Percentiles rank a stretch among this genome's conserved stretches.
Evolutionary conservation across 1,140 invertebrate genomes (phyloP).

Genomic region (Eulimnadia texana): DNA sequence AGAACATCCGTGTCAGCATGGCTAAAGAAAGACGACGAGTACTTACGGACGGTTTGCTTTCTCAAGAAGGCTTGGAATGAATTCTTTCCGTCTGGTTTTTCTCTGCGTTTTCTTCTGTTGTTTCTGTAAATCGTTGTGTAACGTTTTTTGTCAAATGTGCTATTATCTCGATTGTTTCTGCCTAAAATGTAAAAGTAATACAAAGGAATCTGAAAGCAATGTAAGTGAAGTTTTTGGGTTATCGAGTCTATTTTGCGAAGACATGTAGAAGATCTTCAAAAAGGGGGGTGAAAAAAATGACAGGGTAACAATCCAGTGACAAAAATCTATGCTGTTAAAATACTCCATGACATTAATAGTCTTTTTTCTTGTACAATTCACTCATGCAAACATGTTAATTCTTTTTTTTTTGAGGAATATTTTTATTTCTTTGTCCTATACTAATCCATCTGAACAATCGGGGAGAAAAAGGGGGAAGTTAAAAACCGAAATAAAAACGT

Average conservation of each 20-base stretch:
- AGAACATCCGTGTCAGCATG: slow-evolving; percentile 85
- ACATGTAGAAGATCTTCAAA: background rate
- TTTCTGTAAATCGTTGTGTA: too few relatives aligned
- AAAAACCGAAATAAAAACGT: background rate
- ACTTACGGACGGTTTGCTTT: background rate
- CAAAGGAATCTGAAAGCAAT: too few relatives aligned
- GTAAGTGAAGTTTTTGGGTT: background rate
- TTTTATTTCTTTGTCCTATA: background rate
- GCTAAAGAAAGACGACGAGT: slow-evolving; percentile 47
- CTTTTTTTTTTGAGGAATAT: background rate
- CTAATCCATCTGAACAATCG: background rate
- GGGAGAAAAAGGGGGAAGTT: background rate
- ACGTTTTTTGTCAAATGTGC: too few relatives aligned
- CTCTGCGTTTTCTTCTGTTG: too few relatives aligned
- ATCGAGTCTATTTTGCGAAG: background rate
- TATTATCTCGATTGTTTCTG: too few relatives aligned
- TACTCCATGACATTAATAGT: too few relatives aligned
- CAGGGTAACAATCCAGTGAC: too few relatives aligned
- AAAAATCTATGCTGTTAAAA: too few relatives aligned
- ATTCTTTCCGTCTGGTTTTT: too few relatives aligned
- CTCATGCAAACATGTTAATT: background rate
- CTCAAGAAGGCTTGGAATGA: background rate
- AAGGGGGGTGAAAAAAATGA: background rate
- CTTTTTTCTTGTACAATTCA: background rate
- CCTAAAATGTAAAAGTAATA: too few relatives aligned